Evolutionary conservation across 2,797 vertebrate species (phyloP).

Genomic region (Odontamblyopus rebecca): DNA sequence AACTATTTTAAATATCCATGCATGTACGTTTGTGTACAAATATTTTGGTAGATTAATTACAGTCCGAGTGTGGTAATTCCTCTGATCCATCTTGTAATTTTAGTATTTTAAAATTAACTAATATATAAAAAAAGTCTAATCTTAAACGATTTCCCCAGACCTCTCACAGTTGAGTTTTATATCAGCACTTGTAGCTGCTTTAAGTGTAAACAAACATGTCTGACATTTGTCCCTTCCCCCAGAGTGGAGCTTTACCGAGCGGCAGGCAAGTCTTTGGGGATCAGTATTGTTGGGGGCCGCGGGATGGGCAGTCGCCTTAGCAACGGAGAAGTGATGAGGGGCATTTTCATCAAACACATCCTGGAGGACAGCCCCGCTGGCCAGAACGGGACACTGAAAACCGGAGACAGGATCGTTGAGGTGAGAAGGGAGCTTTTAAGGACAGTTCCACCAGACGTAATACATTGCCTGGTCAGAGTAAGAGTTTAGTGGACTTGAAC

Average conservation of each 20-base stretch:
- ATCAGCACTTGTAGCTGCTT: slow-evolving; percentile 12
- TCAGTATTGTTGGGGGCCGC: slow-evolving; percentile 96
- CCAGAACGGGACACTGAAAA: slow-evolving; percentile 91
- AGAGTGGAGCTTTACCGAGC: slow-evolving; percentile 95
- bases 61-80: too few relatives aligned
- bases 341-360: slow-evolving; percentile 98
- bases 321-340: slow-evolving; percentile 97
- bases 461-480: neutral
- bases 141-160: too few relatives aligned
- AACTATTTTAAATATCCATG: too few relatives aligned
- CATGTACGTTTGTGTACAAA: too few relatives aligned
- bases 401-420: slow-evolving; percentile 95
- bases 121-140: too few relatives aligned
- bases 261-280: slow-evolving; percentile 91
- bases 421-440: slow-evolving; percentile 63
- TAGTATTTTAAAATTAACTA: too few relatives aligned
- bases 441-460: neutral
- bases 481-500: neutral
- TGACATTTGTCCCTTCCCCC: slow-evolving; percentile 26
- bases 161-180: neutral
- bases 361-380: slow-evolving; percentile 96
- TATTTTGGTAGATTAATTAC: too few relatives aligned
- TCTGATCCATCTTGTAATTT: too few relatives aligned
- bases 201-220: slow-evolving; percentile 12
- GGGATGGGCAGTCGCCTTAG: slow-evolving; percentile 97